These are phyloP conservation scores for Excalfactoria chinensis DNA, from an alignment of 2,113 vertebrate species.

Conservation along the genomic window DNA sequence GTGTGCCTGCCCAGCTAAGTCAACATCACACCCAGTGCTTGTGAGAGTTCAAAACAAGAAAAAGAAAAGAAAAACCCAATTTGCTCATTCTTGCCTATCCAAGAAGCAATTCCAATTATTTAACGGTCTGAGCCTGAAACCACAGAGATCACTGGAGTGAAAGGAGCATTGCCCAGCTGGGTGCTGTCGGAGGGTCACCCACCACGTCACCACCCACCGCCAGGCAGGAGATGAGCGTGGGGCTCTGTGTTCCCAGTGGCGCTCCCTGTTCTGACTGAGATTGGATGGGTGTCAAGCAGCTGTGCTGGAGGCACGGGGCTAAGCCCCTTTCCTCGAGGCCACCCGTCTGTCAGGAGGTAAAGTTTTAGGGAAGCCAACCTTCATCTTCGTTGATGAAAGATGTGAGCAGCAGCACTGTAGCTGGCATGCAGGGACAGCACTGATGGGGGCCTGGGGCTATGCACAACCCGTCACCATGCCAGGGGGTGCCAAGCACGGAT, in stretches of 20 bases:
- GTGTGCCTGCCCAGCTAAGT: not conserved
- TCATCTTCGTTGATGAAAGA: not conserved
- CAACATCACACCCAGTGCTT: not conserved
- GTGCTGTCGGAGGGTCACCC: not conserved
- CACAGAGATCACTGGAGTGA: not conserved
- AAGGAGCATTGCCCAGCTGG: not conserved
- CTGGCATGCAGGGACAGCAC: not conserved
- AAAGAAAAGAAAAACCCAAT: not conserved
- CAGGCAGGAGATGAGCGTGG: not conserved
- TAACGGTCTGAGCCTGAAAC: constrained; percentile 6
- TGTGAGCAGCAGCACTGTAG: not conserved
- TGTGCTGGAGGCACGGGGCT: not conserved
- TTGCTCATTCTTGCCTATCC: not conserved
- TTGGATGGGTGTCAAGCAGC: not conserved
- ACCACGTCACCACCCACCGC: accelerated
- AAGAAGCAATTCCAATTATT: not conserved
- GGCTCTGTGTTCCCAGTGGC: not conserved
- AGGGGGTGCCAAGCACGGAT: not conserved
- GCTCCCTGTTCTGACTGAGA: not conserved
- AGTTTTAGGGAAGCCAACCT: not conserved
- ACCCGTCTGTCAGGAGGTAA: not conserved
- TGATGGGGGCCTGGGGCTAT: accelerated
- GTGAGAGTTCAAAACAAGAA: not conserved
- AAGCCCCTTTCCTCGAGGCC: not conserved
- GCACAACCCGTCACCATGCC: accelerated